A percentile compares a stretch with the other conserved stretches of the same genome.
Conservation (phyloP, 2,797 vertebrate genomes). For the Helarctos malayanus region DNA sequence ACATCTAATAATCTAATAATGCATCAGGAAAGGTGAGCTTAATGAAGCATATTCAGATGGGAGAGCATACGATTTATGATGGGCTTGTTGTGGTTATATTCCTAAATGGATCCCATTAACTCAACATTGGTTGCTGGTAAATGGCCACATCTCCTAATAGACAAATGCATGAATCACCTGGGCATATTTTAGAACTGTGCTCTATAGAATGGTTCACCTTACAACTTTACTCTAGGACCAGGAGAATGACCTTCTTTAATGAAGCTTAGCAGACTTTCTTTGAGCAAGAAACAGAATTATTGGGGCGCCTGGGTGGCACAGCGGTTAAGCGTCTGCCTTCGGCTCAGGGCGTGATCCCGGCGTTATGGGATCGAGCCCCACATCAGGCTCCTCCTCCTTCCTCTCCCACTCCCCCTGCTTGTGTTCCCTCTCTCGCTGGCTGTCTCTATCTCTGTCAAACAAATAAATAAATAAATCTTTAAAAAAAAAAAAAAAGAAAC, state of each 20-base stretch:
- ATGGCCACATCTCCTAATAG: conserved; percentile 46
- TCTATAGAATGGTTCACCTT: not conserved
- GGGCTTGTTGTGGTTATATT: conserved; percentile 47
- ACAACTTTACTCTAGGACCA: not conserved
- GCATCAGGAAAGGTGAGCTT: conserved; percentile 76
- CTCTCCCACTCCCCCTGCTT: too few species aligned
- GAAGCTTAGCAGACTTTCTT: not conserved
- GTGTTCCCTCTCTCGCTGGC: too few species aligned
- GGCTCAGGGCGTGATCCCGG: too few species aligned
- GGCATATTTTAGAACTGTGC: not conserved
- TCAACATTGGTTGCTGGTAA: not conserved
- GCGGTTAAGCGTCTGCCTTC: too few species aligned
- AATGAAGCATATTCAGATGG: conserved; percentile 76
- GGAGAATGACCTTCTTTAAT: not conserved
- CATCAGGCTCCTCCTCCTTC: too few species aligned
- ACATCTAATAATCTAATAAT: conserved; percentile 73
- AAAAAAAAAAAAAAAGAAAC: not conserved
- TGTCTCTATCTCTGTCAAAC: too few species aligned
- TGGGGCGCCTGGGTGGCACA: too few species aligned
- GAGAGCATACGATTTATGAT: conserved; percentile 73
- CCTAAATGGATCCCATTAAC: conserved; percentile 56
- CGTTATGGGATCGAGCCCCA: too few species aligned
- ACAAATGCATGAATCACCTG: conserved; percentile 55
- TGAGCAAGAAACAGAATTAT: not conserved
- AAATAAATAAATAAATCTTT: too few species aligned